phyloP scores from a whole-genome alignment of 2,888 invertebrate species.

The Oeneis ivallda region DNA sequence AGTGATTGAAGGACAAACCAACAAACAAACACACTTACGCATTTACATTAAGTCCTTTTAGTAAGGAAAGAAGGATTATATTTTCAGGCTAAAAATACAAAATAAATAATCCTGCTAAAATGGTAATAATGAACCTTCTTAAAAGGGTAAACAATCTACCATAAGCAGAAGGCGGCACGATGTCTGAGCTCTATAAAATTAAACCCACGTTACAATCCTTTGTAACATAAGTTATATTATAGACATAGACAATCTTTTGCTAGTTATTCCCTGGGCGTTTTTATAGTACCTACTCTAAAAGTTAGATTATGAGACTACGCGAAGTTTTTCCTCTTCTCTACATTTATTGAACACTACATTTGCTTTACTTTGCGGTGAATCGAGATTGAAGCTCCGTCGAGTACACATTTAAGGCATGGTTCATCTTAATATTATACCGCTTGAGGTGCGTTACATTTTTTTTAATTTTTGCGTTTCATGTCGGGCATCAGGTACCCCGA shows the following conservation, averaged over 20 bases:
- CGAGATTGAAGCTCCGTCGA: background rate
- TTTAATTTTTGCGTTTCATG: too few species aligned
- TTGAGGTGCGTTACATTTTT: too few species aligned
- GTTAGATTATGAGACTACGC: constrained; percentile 1
- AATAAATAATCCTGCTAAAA: background rate
- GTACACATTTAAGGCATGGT: too few species aligned
- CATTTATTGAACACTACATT: background rate
- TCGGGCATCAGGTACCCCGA: too few species aligned
- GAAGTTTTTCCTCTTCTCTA: constrained; percentile 6
- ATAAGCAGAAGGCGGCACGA: constrained; percentile 14
- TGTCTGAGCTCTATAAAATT: constrained; percentile 14
- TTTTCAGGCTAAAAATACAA: background rate
- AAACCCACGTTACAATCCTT: constrained; percentile 8
- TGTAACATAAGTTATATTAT: background rate
- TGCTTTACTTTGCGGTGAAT: background rate
- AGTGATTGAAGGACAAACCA: too few species aligned
- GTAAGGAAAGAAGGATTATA: background rate
- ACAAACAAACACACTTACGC: too few species aligned
- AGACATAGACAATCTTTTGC: constrained; percentile 6
- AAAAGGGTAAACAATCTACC: constrained; percentile 15
- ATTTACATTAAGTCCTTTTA: too few species aligned
- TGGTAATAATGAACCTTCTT: background rate
- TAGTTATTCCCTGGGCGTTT: constrained; percentile 6
- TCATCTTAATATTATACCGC: too few species aligned
- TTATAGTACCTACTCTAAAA: constrained; percentile 8